These are phyloP conservation scores for Amphipyra berbera DNA, from an alignment of 2,888 invertebrate species.

Conservation along the genomic window DNA sequence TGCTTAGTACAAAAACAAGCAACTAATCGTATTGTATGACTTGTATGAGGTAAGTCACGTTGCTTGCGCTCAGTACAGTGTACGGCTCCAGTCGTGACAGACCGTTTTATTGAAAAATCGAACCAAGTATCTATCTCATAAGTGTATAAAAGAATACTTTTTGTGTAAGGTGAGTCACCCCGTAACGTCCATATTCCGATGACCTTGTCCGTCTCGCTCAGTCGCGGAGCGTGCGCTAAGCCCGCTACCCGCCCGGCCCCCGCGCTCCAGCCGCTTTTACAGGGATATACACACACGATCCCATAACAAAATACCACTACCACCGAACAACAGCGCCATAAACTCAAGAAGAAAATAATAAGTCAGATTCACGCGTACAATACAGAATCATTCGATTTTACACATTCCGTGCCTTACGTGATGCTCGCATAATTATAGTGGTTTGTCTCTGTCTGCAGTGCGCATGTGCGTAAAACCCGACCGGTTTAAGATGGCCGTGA, in stretches of 20 bases:
- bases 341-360: constrained; percentile 8
- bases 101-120: constrained; percentile 33
- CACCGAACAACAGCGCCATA: constrained; percentile 22
- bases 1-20: too few relatives aligned
- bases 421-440: constrained; percentile 41
- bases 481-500: constrained; percentile 48
- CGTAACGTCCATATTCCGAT: constrained; percentile 59
- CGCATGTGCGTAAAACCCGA: constrained; percentile 71
- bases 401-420: constrained; percentile 21
- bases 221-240: constrained; percentile 68
- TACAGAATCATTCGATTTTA: constrained; percentile 26
- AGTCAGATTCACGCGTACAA: constrained; percentile 20
- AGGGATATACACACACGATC: constrained; percentile 4
- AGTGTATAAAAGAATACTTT: constrained; percentile 28
- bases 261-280: constrained; percentile 25
- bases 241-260: constrained; percentile 52
- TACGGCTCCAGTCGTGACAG: constrained; percentile 26
- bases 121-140: constrained; percentile 21
- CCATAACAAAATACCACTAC: constrained; percentile 13
- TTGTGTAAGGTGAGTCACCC: constrained; percentile 64
- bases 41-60: neutral
- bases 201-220: constrained; percentile 71
- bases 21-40: neutral
- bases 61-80: constrained; percentile 30
- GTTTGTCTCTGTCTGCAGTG: constrained; percentile 46